phyloP scores from a whole-genome alignment of 2,888 invertebrate genomes.

The Temnothorax ravouxi region DNA sequence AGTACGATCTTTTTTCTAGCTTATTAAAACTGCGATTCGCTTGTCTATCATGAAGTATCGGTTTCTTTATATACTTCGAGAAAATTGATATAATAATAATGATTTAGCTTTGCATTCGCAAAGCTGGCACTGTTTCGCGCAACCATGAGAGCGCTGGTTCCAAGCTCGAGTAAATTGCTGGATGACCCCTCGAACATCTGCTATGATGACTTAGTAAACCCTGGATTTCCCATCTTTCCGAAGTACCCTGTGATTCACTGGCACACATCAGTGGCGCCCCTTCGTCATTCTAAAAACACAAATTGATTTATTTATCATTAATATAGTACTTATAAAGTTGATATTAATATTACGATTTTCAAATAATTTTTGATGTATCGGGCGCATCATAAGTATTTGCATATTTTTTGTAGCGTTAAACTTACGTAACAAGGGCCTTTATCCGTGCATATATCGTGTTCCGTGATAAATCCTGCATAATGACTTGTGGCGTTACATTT shows the following conservation, averaged over 20 bases:
- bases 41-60: slow-evolving; percentile 1
- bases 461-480: slow-evolving; percentile 88
- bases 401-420: neutral
- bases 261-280: slow-evolving; percentile 90
- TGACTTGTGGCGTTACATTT: slow-evolving; percentile 89
- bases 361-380: neutral
- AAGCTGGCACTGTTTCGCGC: slow-evolving; percentile 83
- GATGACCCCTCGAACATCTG: slow-evolving; percentile 89
- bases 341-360: slow-evolving; percentile 29
- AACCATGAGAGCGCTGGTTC: slow-evolving; percentile 84
- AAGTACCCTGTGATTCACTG: slow-evolving; percentile 87
- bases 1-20: slow-evolving; percentile 1
- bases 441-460: slow-evolving; percentile 89
- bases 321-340: neutral
- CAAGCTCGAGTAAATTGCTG: slow-evolving; percentile 87
- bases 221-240: slow-evolving; percentile 88
- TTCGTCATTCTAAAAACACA: slow-evolving; percentile 88
- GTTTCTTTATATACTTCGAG: neutral
- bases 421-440: slow-evolving; percentile 89
- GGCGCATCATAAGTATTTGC: neutral
- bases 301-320: slow-evolving; percentile 1
- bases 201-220: slow-evolving; percentile 89
- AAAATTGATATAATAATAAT: slow-evolving; percentile 43
- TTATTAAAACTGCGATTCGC: slow-evolving; percentile 22
- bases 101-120: slow-evolving; percentile 80